A percentile compares a stretch with the other conserved stretches of the same genome.
phyloP scores from a whole-genome alignment of 2,113 vertebrate species.

The Pachyramphus minor region DNA sequence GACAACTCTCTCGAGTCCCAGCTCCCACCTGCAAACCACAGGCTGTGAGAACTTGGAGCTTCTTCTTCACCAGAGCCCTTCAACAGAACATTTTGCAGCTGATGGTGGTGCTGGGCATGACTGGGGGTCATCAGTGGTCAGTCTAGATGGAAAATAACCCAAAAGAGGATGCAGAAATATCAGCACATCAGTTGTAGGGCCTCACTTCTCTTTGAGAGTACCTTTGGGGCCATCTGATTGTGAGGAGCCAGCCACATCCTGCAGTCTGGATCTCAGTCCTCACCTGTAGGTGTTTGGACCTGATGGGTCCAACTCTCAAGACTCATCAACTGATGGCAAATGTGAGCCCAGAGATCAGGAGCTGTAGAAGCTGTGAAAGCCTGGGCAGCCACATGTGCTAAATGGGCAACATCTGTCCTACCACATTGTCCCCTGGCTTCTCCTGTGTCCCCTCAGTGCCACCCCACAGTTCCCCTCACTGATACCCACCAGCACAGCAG shows the following conservation, averaged over 20 bases:
- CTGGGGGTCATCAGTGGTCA: not conserved
- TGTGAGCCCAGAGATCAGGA: not conserved
- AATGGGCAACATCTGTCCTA: not conserved
- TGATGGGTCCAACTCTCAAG: not conserved
- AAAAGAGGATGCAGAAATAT: not conserved
- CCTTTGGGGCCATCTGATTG: not conserved
- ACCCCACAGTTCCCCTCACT: not conserved
- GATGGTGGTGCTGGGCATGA: not conserved
- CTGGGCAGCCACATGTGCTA: accelerated
- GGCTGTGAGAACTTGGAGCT: accelerated
- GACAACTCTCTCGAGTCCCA: not conserved
- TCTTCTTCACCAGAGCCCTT: not conserved
- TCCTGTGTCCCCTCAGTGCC: not conserved
- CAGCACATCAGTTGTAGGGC: not conserved
- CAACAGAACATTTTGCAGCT: not conserved
- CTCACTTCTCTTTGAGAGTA: not conserved
- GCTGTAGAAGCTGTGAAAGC: not conserved
- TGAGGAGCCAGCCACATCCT: not conserved
- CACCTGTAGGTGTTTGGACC: not conserved
- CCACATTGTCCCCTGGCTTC: not conserved
- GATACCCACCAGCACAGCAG: accelerated
- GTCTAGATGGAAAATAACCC: not conserved
- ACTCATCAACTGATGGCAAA: not conserved
- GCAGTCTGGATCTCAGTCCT: not conserved
- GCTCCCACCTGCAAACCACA: not conserved